These are phyloP conservation scores for Corythornis vintsioides DNA, from an alignment of 2,113 vertebrate genomes.

Conservation along the genomic window DNA sequence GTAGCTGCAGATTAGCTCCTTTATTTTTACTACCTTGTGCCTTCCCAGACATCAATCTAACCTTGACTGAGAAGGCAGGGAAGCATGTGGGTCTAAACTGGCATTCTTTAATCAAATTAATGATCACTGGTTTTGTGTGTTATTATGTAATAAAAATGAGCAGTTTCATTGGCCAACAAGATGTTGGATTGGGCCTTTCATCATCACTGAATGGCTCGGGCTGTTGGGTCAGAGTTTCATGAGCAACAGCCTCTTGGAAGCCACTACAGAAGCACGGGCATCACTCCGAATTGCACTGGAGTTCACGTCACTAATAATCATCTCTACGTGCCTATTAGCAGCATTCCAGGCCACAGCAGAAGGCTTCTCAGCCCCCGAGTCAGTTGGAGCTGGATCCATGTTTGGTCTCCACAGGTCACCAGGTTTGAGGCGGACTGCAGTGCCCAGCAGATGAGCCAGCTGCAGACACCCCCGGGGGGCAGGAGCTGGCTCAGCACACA, in stretches of 20 bases:
- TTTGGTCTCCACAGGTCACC: not conserved
- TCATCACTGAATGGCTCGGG: conserved; percentile 61
- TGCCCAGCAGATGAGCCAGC: not conserved
- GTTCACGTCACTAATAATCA: conserved; percentile 27
- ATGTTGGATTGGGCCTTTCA: conserved; percentile 70
- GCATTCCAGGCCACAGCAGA: conserved; percentile 26
- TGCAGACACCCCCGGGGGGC: no score
- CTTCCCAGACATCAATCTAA: conserved; percentile 37
- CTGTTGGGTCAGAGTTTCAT: conserved; percentile 66
- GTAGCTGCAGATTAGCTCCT: not conserved
- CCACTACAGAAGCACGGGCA: conserved; percentile 37
- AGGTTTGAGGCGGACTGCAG: not conserved
- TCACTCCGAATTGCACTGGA: conserved; percentile 34
- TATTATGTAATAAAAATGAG: conserved; percentile 73
- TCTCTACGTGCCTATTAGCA: conserved; percentile 5
- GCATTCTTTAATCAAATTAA: conserved; percentile 67
- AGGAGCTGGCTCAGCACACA: not conserved
- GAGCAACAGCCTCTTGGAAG: conserved; percentile 53
- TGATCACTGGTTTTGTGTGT: conserved; percentile 71
- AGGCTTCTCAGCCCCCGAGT: not conserved
- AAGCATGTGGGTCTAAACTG: not conserved
- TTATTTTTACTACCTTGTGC: not conserved
- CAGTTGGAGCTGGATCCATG: not conserved
- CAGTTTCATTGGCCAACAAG: conserved; percentile 72
- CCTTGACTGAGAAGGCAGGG: not conserved